Evolutionary conservation across 2,797 vertebrate genomes (phyloP), one percentile per base, ranked within the genome.

Genomic region (Myoxocephalus aenaeus): DNA sequence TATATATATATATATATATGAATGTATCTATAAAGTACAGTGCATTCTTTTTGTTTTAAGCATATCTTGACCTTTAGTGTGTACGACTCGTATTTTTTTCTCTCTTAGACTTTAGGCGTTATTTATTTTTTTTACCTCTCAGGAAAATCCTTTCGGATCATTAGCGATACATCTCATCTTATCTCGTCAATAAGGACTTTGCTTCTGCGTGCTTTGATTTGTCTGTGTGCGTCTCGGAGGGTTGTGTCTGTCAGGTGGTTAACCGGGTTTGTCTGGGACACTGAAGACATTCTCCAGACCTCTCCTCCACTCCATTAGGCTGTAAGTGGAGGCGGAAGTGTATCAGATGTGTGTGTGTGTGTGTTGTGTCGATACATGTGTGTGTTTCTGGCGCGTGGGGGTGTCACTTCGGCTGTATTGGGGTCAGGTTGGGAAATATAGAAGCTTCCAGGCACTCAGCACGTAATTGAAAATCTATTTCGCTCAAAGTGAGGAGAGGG

Each of bases 401-500:
- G 89, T 92, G 90, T 91, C 90, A 89, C 92, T 88, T 78, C 67
- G 74, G 89, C 87, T 91, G 90, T 92, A 94, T 91, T 95, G 93
- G 94, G 94, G 94, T 96, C 94, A 94, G 91, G 93, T 88, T 93
- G 92, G 93, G 90, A 93, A 93, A 92, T 94, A 94, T 92, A 93
- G 93, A 93, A 92, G 93, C 92, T 95, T 95, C 94, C 94, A 93
- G 94, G 92, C 94, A 94, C 94, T 95, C 93, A 92, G 89, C 89
- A 90, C 91, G 81, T 95, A 95, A 95, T 95, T 95, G 94, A 95
- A 95, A 95, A 95, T 95, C 94, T 95, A 95, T 95, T 95, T 95
- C 81, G 88, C 90, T 92, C 93, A 93, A 95, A 94, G 92, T 94
- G 93, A 93, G 92, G 88, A 91, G 93, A 92, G 88, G 79, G 75